Percentiles rank a stretch among this genome's conserved stretches.
These are phyloP conservation scores for Oreocharis arfaki DNA, from an alignment of 2,113 vertebrate genomes.

Conservation along the genomic window DNA sequence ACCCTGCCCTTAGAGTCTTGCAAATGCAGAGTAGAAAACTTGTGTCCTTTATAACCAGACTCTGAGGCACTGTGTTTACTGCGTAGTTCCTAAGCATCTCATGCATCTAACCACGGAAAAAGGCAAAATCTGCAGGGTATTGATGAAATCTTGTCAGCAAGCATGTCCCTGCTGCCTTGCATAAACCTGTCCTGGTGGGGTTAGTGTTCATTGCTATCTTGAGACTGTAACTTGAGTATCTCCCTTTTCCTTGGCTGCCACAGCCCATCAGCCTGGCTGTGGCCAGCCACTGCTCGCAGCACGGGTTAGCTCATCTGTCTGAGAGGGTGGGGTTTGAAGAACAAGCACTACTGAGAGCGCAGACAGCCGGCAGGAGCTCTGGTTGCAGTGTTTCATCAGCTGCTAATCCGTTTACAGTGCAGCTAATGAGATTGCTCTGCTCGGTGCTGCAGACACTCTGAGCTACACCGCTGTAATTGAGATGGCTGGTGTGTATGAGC, in stretches of 20 bases:
- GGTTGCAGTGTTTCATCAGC: background rate
- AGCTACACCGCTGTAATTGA: background rate
- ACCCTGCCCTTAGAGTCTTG: background rate
- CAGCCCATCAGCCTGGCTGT: background rate
- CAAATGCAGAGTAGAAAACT: background rate
- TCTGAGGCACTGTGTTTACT: background rate
- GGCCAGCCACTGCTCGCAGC: background rate
- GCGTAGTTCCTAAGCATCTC: accelerated
- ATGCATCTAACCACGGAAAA: background rate
- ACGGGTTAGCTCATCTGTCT: accelerated
- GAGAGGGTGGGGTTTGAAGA: background rate
- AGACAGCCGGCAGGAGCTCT: background rate
- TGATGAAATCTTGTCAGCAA: background rate
- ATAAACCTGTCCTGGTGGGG: background rate
- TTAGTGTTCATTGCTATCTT: background rate
- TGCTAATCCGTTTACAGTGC: background rate
- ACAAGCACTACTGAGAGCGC: accelerated
- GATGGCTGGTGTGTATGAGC: background rate
- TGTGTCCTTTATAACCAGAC: background rate
- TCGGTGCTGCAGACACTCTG: background rate
- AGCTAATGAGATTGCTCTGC: background rate
- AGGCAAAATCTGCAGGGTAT: background rate
- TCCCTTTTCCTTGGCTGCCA: background rate
- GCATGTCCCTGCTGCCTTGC: background rate
- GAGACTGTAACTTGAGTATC: background rate